Percentiles rank a stretch among this genome's conserved stretches.
These are phyloP conservation scores for Ameiurus melas DNA, from an alignment of 2,113 vertebrate species.

Conservation along the genomic window DNA sequence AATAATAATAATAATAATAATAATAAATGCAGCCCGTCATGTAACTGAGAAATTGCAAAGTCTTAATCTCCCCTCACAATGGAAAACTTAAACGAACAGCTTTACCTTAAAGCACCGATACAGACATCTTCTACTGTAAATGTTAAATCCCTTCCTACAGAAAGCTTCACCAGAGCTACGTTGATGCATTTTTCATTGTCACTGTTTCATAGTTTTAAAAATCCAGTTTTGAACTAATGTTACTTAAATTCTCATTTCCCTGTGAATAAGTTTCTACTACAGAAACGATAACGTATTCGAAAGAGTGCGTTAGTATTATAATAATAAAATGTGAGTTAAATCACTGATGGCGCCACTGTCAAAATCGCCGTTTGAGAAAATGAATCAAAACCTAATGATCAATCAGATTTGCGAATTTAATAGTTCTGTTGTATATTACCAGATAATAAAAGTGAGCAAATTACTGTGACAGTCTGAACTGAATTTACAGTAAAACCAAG, in stretches of 20 bases:
- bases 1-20: not conserved
- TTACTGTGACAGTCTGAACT: not conserved
- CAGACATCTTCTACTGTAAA: not conserved
- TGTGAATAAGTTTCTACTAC: not conserved
- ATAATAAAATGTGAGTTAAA: not conserved
- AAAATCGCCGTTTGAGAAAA: not conserved
- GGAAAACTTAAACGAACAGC: not conserved
- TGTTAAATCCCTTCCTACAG: not conserved
- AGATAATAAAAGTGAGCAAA: not conserved
- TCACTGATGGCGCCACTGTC: not conserved
- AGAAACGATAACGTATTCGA: not conserved
- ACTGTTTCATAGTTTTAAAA: not conserved
- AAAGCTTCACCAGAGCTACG: too few relatives aligned
- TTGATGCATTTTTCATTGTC: not conserved
- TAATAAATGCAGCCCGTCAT: not conserved
- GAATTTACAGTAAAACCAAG: constrained; percentile 5
- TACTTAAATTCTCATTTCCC: not conserved
- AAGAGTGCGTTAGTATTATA: not conserved
- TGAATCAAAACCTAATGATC: not conserved
- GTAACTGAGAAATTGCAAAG: not conserved
- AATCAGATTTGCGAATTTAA: not conserved
- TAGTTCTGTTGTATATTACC: not conserved
- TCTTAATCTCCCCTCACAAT: not conserved
- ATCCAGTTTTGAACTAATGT: not conserved
- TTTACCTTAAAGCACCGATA: not conserved